Percentiles rank a stretch among this genome's conserved stretches.
Evolutionary conservation across 1,140 invertebrate genomes (phyloP).

Genomic region (Sarcophaga peregrina): DNA sequence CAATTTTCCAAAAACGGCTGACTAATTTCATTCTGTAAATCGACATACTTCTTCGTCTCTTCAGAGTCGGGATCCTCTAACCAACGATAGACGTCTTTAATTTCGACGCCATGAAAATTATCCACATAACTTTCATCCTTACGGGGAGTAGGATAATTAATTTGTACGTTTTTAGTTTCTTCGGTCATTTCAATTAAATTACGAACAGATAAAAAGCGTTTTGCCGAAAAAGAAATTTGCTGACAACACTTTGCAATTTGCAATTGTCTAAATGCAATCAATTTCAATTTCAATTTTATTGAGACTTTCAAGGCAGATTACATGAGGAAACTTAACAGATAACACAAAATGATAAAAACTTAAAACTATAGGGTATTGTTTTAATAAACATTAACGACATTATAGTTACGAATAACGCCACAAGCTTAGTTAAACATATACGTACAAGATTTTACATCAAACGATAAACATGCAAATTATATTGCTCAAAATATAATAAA

Average conservation of each 20-base stretch:
- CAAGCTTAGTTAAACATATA: too few relatives aligned
- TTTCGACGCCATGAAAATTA: conserved; percentile 83
- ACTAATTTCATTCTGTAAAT: conserved; percentile 91
- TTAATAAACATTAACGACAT: too few relatives aligned
- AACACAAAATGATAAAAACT: too few relatives aligned
- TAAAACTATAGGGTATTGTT: too few relatives aligned
- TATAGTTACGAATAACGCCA: too few relatives aligned
- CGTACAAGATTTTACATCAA: too few relatives aligned
- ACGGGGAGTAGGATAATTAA: conserved; percentile 78
- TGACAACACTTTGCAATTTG: conserved; percentile 21
- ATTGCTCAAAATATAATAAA: too few relatives aligned
- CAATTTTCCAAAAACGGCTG: conserved; percentile 86
- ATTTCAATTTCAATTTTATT: too few relatives aligned
- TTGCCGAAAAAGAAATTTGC: conserved; percentile 7
- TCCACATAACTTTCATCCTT: conserved; percentile 84
- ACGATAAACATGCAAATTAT: too few relatives aligned
- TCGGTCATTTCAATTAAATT: background rate
- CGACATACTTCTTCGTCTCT: conserved; percentile 93
- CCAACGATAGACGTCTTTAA: conserved; percentile 95
- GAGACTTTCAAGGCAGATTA: too few relatives aligned
- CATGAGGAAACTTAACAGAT: too few relatives aligned
- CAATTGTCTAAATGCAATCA: conserved; percentile 8
- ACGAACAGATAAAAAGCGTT: background rate
- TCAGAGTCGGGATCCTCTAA: conserved; percentile 93
- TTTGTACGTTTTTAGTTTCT: conserved; percentile 35